Base-by-base conservation (phyloP, 2,888 invertebrate genomes). In the Drosophila aldrichi region DNA sequence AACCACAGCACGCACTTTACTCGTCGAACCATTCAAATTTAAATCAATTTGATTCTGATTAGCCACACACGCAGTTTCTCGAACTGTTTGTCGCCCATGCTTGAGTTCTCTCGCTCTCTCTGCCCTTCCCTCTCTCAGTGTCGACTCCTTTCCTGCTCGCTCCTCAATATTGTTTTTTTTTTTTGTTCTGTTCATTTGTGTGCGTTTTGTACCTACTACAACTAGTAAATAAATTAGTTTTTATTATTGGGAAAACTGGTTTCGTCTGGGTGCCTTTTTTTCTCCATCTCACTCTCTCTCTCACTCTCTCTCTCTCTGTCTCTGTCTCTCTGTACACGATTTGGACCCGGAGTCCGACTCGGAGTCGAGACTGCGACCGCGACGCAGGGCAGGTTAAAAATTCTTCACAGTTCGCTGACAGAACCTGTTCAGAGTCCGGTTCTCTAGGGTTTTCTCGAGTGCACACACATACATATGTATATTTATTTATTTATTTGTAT, bases 41-140 rank as follows among this genome's bases (percentile, higher is more conserved):
- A 85, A 88, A 89, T 90, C 88, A 87, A 89, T 90, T 89, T 89
- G 89, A 85, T 90, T 89, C 85, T 89, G 90, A 90, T 89, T 89
- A 90, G 89, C 89, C 90, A 90, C 89, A 89, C 89, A 89, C 89
- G 81, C 85, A 79, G 90, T 84, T 88, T 64, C 34, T 64, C 58
- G 34, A 68, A 62, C 76, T 66, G 62, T 74, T 74, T 82, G 68
- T 71, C 61, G 81, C 69, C 69, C 63, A 43, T 70, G 52, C 41
- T 78, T 71, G 29, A 58, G 59, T 48, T 34, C 34, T 32, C 18
- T 6, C 25, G 16, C 44, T 12, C 48, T 16, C 48, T 1, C 29
- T 4, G 25, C 8, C n/a, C 18, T 12, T 18, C 29, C 9, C 9
- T 29, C 29, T 29, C 10, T 14, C 12, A 14, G 12, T 16, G 4